Percentiles rank a stretch among this genome's conserved stretches.
phyloP scores from a whole-genome alignment of 2,888 invertebrate species.

The Cheilosia soror region DNA sequence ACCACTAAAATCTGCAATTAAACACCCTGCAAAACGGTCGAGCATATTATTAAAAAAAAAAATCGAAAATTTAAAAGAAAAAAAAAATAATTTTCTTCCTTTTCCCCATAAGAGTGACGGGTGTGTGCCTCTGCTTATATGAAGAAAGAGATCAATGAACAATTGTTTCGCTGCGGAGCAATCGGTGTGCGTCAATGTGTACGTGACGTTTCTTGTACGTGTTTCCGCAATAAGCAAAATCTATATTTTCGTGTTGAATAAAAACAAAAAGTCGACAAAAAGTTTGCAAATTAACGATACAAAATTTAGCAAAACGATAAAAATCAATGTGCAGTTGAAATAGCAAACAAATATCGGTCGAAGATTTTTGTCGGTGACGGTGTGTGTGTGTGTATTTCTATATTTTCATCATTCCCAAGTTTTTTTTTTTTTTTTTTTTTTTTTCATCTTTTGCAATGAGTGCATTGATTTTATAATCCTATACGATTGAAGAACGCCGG shows the following conservation, averaged over 20 bases:
- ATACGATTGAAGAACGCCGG: slow-evolving; percentile 49
- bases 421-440: slow-evolving; percentile 28
- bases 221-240: slow-evolving; percentile 59
- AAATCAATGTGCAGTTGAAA: slow-evolving; percentile 62
- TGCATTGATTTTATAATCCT: slow-evolving; percentile 75
- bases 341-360: slow-evolving; percentile 51
- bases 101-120: slow-evolving; percentile 45
- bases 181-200: slow-evolving; percentile 25
- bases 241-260: slow-evolving; percentile 12
- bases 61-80: slow-evolving; percentile 12
- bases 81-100: slow-evolving; percentile 40
- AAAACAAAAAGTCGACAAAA: slow-evolving; percentile 19
- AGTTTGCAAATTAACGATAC: slow-evolving; percentile 18
- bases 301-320: slow-evolving; percentile 36
- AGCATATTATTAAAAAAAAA: slow-evolving; percentile 31
- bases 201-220: slow-evolving; percentile 45
- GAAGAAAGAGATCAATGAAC: slow-evolving; percentile 72
- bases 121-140: slow-evolving; percentile 66
- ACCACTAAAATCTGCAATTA: slow-evolving; percentile 7
- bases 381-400: slow-evolving; percentile 48
- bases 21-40: slow-evolving; percentile 43
- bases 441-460: slow-evolving; percentile 56
- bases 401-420: slow-evolving; percentile 12
- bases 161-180: slow-evolving; percentile 53
- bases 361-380: slow-evolving; percentile 17